phyloP scores from a whole-genome alignment of 2,113 vertebrate genomes.

The Oncorhynchus gorbuscha region DNA sequence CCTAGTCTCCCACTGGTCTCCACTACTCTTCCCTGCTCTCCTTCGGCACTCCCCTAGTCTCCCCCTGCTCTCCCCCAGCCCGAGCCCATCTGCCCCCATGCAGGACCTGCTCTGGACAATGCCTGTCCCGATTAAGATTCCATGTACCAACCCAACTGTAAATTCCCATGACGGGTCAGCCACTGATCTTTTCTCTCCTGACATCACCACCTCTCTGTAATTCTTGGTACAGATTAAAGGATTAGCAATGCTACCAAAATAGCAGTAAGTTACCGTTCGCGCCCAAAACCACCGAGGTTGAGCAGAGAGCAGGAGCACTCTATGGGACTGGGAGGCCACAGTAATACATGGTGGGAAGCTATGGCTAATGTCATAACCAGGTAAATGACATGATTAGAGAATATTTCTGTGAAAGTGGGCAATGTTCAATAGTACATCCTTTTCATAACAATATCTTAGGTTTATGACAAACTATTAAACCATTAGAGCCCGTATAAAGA shows the following conservation, averaged over 20 bases:
- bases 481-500: not conserved
- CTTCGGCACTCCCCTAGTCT: too few relatives aligned
- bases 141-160: constrained; percentile 73
- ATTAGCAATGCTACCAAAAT: constrained; percentile 66
- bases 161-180: constrained; percentile 72
- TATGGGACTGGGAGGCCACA: not conserved
- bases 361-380: not conserved
- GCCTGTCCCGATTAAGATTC: constrained; percentile 71
- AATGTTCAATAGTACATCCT: not conserved
- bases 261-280: constrained; percentile 19
- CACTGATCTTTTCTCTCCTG: constrained; percentile 68
- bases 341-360: not conserved
- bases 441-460: not conserved
- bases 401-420: not conserved
- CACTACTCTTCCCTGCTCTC: too few relatives aligned
- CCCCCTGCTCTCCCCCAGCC: constrained; percentile 20
- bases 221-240: constrained; percentile 71
- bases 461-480: not conserved
- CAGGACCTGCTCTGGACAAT: constrained; percentile 65
- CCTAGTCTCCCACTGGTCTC: too few relatives aligned
- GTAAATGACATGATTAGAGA: not conserved
- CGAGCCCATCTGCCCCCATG: constrained; percentile 44
- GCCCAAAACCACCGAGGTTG: constrained; percentile 31
- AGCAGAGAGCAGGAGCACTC: not conserved
- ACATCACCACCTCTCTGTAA: constrained; percentile 71